phyloP scores from a whole-genome alignment of 2,113 vertebrate genomes.

The Pelecanus crispus region DNA sequence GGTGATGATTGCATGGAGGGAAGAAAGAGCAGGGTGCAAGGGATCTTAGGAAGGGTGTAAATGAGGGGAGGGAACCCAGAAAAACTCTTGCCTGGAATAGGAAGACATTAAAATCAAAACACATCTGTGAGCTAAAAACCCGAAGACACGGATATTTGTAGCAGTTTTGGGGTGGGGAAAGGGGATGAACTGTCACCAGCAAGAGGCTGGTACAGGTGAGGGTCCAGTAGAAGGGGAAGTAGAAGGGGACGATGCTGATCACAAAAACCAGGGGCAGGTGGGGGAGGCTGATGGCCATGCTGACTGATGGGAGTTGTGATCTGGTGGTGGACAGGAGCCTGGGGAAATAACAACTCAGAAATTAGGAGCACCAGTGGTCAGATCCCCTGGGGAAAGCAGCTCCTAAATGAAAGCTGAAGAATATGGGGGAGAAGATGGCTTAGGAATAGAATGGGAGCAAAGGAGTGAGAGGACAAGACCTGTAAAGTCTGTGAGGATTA shows the following conservation, averaged over 20 bases:
- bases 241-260: background rate
- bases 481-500: background rate
- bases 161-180: background rate
- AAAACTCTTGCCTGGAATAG: background rate
- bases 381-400: background rate
- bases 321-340: background rate
- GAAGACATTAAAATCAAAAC: background rate
- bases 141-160: background rate
- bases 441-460: background rate
- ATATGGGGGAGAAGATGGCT: background rate
- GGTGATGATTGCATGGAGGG: accelerated
- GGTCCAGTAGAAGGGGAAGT: too few relatives aligned
- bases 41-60: background rate
- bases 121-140: background rate
- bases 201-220: background rate
- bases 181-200: background rate
- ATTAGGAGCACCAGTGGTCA: background rate
- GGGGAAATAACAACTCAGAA: background rate
- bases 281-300: background rate
- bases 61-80: background rate
- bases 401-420: background rate
- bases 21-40: background rate
- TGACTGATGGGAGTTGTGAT: background rate
- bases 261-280: background rate
- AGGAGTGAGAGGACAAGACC: background rate